Conservation (phyloP, 2,888 invertebrate species). For the Teleiodes luculella region DNA sequence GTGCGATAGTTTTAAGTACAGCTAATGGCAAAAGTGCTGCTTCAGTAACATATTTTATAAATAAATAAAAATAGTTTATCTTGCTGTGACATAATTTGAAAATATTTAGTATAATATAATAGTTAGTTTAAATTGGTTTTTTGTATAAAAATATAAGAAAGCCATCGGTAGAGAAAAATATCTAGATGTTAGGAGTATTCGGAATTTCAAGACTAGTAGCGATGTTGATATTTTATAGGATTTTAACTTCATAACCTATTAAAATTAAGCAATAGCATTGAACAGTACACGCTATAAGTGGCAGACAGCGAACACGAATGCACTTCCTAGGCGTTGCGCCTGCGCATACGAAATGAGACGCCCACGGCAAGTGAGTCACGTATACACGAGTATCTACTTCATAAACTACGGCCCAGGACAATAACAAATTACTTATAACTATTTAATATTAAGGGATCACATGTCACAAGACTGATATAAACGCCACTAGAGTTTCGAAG, state of each 20-base stretch:
- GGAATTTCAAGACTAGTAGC: too few species aligned
- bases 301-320: constrained; percentile 44
- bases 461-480: constrained; percentile 39
- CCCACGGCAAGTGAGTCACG: constrained; percentile 59
- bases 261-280: constrained; percentile 36
- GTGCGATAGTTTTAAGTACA: constrained; percentile 24
- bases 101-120: too few species aligned
- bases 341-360: constrained; percentile 61
- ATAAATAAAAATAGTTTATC: too few species aligned
- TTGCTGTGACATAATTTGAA: too few species aligned
- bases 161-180: too few species aligned
- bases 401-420: constrained; percentile 29
- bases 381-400: constrained; percentile 21
- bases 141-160: too few species aligned
- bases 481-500: constrained; percentile 18
- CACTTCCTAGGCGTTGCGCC: constrained; percentile 63
- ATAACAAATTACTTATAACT: constrained; percentile 30
- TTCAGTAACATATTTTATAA: neutral
- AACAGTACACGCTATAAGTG: constrained; percentile 32
- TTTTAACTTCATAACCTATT: neutral
- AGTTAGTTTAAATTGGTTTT: too few species aligned
- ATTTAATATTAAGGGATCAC: constrained; percentile 35
- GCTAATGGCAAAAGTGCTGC: constrained; percentile 22
- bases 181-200: too few species aligned
- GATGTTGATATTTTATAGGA: too few species aligned